Percentiles rank a stretch among this genome's conserved stretches.
These are phyloP conservation scores for Clupea harengus DNA, from an alignment of 2,113 vertebrate species.

Conservation along the genomic window DNA sequence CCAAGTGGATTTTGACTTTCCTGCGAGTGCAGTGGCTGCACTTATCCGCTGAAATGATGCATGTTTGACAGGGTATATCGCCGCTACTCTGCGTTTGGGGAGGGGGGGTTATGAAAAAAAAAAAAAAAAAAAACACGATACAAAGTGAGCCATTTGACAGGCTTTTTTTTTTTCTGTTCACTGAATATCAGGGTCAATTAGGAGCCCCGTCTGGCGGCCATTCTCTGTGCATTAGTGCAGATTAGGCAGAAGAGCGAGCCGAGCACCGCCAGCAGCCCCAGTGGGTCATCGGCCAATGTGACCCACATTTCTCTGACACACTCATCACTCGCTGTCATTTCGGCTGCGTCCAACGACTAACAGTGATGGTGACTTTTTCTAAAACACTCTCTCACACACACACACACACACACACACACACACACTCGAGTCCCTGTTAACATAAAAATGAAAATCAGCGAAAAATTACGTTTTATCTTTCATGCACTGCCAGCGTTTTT, in stretches of 20 bases:
- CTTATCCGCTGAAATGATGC: conserved; percentile 1
- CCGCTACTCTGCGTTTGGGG: neutral
- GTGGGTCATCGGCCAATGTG: conserved; percentile 37
- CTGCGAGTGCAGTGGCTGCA: neutral
- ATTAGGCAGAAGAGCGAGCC: conserved; percentile 61
- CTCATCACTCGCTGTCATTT: neutral
- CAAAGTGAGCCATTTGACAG: conserved; percentile 48
- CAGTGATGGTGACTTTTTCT: neutral
- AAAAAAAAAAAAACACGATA: neutral
- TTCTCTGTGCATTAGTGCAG: conserved; percentile 63
- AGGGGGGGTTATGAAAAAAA: neutral
- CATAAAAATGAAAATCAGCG: neutral
- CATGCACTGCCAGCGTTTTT: neutral
- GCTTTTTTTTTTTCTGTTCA: conserved; percentile 67
- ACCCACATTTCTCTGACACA: conserved; percentile 43
- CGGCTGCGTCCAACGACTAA: neutral
- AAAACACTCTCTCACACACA: neutral
- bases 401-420: conserved; percentile 3
- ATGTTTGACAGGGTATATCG: neutral
- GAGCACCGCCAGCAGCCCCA: neutral
- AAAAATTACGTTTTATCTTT: neutral
- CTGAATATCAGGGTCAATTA: conserved; percentile 76
- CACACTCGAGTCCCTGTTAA: neutral
- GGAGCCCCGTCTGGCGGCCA: conserved; percentile 66
- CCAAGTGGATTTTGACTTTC: neutral